Percentiles rank a stretch among this genome's conserved stretches.
These are phyloP conservation scores for Platygyra sinensis DNA, from an alignment of 64 coral and sea anemone genomes.

Conservation along the genomic window DNA sequence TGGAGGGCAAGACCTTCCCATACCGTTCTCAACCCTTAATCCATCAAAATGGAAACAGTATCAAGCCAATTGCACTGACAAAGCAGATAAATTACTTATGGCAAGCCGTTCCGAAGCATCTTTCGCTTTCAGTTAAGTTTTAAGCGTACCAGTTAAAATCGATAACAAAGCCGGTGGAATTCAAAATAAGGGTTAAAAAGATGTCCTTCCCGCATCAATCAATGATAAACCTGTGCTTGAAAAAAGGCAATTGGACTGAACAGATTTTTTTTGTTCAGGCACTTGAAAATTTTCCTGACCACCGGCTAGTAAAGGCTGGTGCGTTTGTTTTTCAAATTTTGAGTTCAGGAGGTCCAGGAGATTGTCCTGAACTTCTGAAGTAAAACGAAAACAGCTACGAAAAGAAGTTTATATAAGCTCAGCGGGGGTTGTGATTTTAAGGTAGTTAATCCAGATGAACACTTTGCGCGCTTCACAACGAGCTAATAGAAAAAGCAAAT, in stretches of 20 bases:
- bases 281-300: not conserved
- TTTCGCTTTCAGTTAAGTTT: not conserved
- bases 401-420: not conserved
- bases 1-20: no score
- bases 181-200: not conserved
- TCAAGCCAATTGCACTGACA: not conserved
- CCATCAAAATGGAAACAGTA: conserved; percentile 15
- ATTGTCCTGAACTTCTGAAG: not conserved
- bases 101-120: not conserved
- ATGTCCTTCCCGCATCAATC: not conserved
- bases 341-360: not conserved
- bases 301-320: not conserved
- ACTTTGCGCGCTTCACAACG: not conserved
- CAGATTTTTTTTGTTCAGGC: conserved; percentile 12
- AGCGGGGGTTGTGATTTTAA: conserved; percentile 42
- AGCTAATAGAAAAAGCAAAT: conserved; percentile 51
- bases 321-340: not conserved
- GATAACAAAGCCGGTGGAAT: not conserved
- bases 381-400: not conserved
- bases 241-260: not conserved
- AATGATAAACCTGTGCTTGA: not conserved
- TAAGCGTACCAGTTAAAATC: not conserved
- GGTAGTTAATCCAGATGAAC: conserved; percentile 10
- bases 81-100: not conserved
- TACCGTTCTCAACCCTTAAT: not conserved